A percentile compares a stretch with the other conserved stretches of the same genome.
phyloP scores from a whole-genome alignment of 2,113 vertebrate genomes.

The Triplophysa rosa region DNA sequence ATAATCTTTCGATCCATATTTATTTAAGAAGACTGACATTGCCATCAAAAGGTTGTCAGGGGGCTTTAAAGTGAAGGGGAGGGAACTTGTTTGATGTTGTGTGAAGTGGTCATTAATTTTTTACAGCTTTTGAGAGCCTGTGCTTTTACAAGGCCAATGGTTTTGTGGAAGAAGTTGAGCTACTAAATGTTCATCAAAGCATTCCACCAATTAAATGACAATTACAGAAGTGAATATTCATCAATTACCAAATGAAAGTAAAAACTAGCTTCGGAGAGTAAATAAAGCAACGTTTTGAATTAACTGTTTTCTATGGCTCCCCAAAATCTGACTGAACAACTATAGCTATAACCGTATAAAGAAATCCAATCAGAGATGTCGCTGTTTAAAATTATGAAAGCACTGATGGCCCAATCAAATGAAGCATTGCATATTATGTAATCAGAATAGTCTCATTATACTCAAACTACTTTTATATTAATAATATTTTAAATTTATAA shows the following conservation, averaged over 20 bases:
- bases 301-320: too few relatives aligned
- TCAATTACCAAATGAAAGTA: too few relatives aligned
- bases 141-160: not conserved
- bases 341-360: too few relatives aligned
- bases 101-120: constrained; percentile 59
- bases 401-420: too few relatives aligned
- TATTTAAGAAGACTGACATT: constrained; percentile 75
- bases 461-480: too few relatives aligned
- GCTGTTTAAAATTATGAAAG: too few relatives aligned
- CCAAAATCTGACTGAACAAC: too few relatives aligned
- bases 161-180: not conserved
- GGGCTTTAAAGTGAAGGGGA: constrained; percentile 74
- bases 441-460: too few relatives aligned
- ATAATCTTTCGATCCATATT: constrained; percentile 78
- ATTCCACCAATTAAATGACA: not conserved
- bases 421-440: too few relatives aligned
- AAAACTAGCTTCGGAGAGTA: too few relatives aligned
- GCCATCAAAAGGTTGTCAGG: constrained; percentile 81
- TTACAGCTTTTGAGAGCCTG: constrained; percentile 50
- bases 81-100: constrained; percentile 57
- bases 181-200: constrained; percentile 16
- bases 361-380: too few relatives aligned
- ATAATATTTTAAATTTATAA: too few relatives aligned
- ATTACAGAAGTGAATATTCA: not conserved
- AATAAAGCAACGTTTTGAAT: not conserved